Evolutionary conservation across 2,113 vertebrate genomes (phyloP).

Genomic region (Malurus elegans): DNA sequence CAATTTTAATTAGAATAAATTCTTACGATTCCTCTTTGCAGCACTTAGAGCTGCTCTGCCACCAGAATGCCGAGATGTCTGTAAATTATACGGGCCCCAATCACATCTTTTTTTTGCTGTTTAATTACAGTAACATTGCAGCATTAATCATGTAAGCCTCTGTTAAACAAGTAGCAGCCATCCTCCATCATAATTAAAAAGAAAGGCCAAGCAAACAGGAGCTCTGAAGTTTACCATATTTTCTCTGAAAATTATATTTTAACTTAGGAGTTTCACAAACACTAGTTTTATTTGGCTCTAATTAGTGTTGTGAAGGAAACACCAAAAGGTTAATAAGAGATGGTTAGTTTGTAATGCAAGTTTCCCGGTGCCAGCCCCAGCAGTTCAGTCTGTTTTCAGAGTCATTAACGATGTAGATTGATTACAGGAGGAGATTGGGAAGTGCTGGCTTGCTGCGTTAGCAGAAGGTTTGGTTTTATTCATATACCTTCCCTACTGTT

Average conservation of each 20-base stretch:
- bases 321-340: constrained; percentile 74
- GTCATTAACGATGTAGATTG: constrained; percentile 72
- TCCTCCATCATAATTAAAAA: constrained; percentile 65
- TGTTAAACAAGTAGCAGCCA: constrained; percentile 56
- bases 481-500: constrained; percentile 51
- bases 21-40: constrained; percentile 47
- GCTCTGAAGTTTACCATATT: constrained; percentile 42
- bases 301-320: constrained; percentile 65
- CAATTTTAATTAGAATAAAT: constrained; percentile 71
- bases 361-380: constrained; percentile 65
- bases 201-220: constrained; percentile 54
- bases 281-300: constrained; percentile 65
- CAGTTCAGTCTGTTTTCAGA: constrained; percentile 69
- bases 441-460: constrained; percentile 61
- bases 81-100: constrained; percentile 54
- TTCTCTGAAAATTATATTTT: constrained; percentile 66
- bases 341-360: constrained; percentile 68
- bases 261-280: constrained; percentile 51
- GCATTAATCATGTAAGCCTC: constrained; percentile 64
- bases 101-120: constrained; percentile 53
- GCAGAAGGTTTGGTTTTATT: constrained; percentile 66
- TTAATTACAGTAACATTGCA: constrained; percentile 63
- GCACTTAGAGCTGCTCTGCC: constrained; percentile 30
- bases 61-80: constrained; percentile 39
- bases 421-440: constrained; percentile 69